A percentile compares a stretch with the other conserved stretches of the same genome.
Conservation (phyloP, 2,113 vertebrate species). For the Ictalurus furcatus region DNA sequence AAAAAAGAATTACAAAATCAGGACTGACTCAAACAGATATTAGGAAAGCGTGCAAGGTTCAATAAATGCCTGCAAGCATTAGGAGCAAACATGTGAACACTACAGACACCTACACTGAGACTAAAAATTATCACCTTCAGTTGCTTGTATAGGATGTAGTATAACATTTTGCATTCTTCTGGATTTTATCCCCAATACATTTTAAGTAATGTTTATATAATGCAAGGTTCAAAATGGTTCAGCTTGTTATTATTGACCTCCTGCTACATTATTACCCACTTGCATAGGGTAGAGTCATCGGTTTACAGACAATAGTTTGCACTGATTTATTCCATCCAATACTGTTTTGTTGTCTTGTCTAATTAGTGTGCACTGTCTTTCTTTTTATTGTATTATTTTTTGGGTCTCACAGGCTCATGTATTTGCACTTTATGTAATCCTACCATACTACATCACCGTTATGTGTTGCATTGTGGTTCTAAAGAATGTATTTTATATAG, state of each 20-base stretch:
- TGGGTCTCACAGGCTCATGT: background rate
- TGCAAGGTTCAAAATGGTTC: background rate
- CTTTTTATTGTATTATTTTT: background rate
- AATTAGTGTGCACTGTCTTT: background rate
- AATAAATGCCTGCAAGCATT: background rate
- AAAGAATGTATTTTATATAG: background rate
- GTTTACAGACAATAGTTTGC: background rate
- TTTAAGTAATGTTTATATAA: conserved; percentile 8
- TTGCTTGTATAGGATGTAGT: background rate
- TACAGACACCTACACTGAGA: conserved; percentile 2
- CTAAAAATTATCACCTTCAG: background rate
- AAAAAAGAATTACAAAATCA: background rate
- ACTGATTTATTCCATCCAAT: background rate
- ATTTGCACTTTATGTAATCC: conserved; percentile 4
- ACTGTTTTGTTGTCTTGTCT: background rate
- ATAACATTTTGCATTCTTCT: background rate
- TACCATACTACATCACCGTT: background rate
- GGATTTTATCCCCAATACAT: background rate
- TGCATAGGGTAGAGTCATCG: background rate
- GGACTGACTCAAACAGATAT: conserved; percentile 4
- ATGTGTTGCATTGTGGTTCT: background rate
- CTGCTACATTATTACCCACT: background rate
- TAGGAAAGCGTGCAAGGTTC: background rate
- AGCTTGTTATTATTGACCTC: background rate
- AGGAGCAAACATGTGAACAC: background rate